Percentiles rank a stretch among this genome's conserved stretches.
Evolutionary conservation across 2,888 invertebrate species (phyloP).

Genomic region (Atrina japonica): DNA sequence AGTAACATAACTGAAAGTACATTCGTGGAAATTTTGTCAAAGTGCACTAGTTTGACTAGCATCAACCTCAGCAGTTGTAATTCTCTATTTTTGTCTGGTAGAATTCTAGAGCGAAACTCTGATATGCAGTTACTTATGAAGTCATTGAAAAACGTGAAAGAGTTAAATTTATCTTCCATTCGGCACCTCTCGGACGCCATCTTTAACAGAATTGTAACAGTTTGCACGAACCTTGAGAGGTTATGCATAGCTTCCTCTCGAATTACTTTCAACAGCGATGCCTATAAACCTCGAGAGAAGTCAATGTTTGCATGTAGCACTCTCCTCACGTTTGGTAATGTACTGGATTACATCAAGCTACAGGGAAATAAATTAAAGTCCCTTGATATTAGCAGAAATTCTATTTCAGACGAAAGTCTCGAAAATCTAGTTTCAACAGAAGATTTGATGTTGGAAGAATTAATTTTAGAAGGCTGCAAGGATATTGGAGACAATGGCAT

Average conservation of each 20-base stretch:
- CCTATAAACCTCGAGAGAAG: slow-evolving; percentile 82
- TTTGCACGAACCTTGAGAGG: slow-evolving; percentile 84
- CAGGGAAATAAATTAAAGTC: slow-evolving; percentile 84
- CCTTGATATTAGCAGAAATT: slow-evolving; percentile 86
- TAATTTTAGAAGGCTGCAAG: slow-evolving; percentile 84
- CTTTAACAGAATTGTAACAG: slow-evolving; percentile 85
- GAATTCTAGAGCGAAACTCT: slow-evolving; percentile 84
- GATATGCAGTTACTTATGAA: slow-evolving; percentile 78
- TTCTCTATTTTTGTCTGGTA: slow-evolving; percentile 88
- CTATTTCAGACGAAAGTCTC: slow-evolving; percentile 86
- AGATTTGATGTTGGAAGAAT: slow-evolving; percentile 82
- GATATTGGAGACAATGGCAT: slow-evolving; percentile 85
- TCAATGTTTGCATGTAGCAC: slow-evolving; percentile 83
- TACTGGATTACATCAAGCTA: slow-evolving; percentile 84
- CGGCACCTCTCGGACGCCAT: slow-evolving; percentile 89
- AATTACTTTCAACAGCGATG: slow-evolving; percentile 87
- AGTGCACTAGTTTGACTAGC: slow-evolving; percentile 82
- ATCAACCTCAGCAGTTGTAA: slow-evolving; percentile 86
- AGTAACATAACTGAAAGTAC: slow-evolving; percentile 74
- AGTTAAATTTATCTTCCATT: slow-evolving; percentile 85
- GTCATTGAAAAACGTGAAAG: slow-evolving; percentile 81
- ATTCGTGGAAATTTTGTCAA: slow-evolving; percentile 69
- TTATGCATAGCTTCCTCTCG: slow-evolving; percentile 86
- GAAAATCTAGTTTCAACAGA: slow-evolving; percentile 83
- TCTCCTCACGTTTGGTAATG: slow-evolving; percentile 87